Conservation (phyloP, 2,888 invertebrate genomes). For the Plusia festucae region DNA sequence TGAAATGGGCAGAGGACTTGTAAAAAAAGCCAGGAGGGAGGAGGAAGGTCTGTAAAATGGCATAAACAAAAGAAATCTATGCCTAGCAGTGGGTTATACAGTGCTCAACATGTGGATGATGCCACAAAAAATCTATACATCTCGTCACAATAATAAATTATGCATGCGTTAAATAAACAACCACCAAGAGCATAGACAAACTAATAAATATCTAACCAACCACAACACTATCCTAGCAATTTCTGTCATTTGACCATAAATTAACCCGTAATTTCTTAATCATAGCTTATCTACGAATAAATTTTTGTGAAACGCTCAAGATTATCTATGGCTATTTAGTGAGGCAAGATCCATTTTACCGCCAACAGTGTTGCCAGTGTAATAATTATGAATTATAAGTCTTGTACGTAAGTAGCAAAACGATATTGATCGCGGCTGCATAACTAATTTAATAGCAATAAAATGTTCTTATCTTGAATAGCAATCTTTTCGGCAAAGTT, state of each 20-base stretch:
- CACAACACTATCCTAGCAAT: conserved; percentile 12
- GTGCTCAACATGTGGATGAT: no score
- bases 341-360: conserved; percentile 48
- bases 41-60: no score
- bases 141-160: no score
- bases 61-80: no score
- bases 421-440: conserved; percentile 66
- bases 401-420: conserved; percentile 53
- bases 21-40: no score
- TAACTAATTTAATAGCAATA: conserved; percentile 73
- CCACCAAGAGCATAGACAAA: neutral
- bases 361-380: conserved; percentile 51
- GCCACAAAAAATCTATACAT: neutral
- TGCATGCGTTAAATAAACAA: neutral
- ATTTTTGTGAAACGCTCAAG: conserved; percentile 38
- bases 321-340: conserved; percentile 51
- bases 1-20: no score
- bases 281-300: conserved; percentile 24
- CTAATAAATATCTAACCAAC: conserved; percentile 2
- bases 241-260: conserved; percentile 28
- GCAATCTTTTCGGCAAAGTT: conserved; percentile 73
- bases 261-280: conserved; percentile 43
- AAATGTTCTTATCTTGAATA: conserved; percentile 70
- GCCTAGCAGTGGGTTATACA: no score
- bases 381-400: conserved; percentile 62